Conservation (phyloP, 1,140 invertebrate species). For the Drosophila ironensis region DNA sequence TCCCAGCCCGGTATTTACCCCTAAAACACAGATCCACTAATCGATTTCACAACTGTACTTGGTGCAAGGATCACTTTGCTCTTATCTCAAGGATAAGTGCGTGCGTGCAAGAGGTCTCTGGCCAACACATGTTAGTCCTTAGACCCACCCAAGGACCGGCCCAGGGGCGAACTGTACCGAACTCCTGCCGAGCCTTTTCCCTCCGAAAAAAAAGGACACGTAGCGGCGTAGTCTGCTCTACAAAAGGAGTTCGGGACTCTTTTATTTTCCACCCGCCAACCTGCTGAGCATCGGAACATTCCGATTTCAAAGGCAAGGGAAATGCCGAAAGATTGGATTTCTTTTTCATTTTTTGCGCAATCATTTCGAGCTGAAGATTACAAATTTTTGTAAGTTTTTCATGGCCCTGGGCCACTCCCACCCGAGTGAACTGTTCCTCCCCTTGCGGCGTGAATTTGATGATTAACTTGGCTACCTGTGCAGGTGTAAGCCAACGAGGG, state of each 20-base stretch:
- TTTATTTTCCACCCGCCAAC: conserved; percentile 1
- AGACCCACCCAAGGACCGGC: conserved; percentile 3
- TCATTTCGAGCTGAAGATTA: conserved; percentile 23
- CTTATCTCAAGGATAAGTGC: conserved; percentile 27
- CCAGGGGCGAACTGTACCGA: conserved; percentile 12
- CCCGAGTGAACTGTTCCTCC: conserved; percentile 15
- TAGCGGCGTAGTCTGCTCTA: conserved; percentile 9
- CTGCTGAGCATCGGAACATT: conserved; percentile 16
- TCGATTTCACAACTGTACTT: conserved; percentile 32
- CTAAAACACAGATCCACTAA: no score
- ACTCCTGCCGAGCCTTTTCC: neutral
- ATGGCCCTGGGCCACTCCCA: conserved; percentile 3
- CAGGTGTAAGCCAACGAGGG: conserved; percentile 20
- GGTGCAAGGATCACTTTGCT: neutral
- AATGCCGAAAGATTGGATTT: conserved; percentile 8
- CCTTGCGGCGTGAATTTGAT: conserved; percentile 3
- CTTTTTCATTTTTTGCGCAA: conserved; percentile 36
- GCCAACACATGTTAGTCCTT: conserved; percentile 24
- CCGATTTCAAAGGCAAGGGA: conserved; percentile 1
- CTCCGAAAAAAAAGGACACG: conserved; percentile 7
- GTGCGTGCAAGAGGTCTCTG: conserved; percentile 23
- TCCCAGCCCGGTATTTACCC: neutral
- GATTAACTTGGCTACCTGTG: conserved; percentile 41
- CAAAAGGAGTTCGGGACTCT: neutral
- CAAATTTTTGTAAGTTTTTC: conserved; percentile 17